Evolutionary conservation across 2,888 invertebrate genomes (phyloP).

Genomic region (Hydraecia micacea): DNA sequence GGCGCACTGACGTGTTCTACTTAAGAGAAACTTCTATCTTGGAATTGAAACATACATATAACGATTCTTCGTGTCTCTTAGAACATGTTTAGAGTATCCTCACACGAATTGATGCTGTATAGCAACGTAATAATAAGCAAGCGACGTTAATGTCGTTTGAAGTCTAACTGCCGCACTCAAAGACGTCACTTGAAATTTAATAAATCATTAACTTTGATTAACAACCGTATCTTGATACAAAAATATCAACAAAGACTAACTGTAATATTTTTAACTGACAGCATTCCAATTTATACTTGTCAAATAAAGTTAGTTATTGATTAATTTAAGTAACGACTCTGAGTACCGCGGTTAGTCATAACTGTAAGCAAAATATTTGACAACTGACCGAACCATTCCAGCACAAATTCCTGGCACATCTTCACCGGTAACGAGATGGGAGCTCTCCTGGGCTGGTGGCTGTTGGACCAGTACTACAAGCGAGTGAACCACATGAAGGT

Average conservation of each 20-base stretch:
- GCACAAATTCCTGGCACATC: constrained; percentile 93
- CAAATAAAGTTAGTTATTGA: too few relatives aligned
- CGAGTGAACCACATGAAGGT: constrained; percentile 80
- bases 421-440: constrained; percentile 99
- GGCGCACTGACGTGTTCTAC: neutral
- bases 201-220: too few relatives aligned
- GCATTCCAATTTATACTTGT: too few relatives aligned
- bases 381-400: constrained; percentile 53
- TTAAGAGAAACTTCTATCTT: neutral
- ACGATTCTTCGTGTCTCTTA: neutral
- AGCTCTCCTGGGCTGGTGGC: constrained; percentile 98
- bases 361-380: neutral
- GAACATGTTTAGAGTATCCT: neutral
- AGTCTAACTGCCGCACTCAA: neutral
- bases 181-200: too few relatives aligned
- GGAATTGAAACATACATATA: neutral
- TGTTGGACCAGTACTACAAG: constrained; percentile 90
- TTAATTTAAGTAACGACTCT: neutral
- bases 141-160: neutral
- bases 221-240: too few relatives aligned
- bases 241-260: too few relatives aligned
- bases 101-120: neutral
- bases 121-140: neutral
- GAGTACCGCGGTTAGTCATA: neutral
- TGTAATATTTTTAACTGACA: too few relatives aligned